Conservation (phyloP, 2,797 vertebrate genomes). For the Tarsius wallacei region DNA sequence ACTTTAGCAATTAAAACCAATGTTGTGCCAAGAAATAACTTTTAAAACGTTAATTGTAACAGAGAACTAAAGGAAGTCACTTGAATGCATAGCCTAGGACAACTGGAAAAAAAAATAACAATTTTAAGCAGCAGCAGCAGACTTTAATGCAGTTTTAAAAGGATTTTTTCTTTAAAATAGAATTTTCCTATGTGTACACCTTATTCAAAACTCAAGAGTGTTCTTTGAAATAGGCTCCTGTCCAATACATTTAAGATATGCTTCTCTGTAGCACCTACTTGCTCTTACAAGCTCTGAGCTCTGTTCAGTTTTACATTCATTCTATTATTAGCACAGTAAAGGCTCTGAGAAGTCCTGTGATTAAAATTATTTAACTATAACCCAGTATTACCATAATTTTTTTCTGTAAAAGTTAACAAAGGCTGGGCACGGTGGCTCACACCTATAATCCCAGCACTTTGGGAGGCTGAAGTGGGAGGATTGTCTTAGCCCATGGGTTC, state of each 20-base stretch:
- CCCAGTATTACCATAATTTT: neutral
- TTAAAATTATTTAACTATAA: constrained; percentile 8
- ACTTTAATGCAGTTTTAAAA: neutral
- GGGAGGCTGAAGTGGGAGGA: too few relatives aligned
- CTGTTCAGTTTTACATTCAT: neutral
- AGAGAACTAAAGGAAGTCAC: neutral
- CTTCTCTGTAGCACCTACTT: neutral
- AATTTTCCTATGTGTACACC: constrained; percentile 4
- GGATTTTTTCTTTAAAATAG: neutral
- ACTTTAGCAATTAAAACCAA: neutral
- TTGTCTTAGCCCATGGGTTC: too few relatives aligned
- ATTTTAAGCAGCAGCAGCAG: constrained; percentile 36
- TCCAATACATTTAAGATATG: neutral
- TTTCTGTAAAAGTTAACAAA: constrained; percentile 49
- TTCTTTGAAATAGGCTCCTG: constrained; percentile 48
- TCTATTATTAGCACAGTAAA: neutral
- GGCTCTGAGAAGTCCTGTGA: neutral
- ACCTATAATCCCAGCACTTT: too few relatives aligned
- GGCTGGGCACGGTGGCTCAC: too few relatives aligned
- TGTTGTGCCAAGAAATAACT: constrained; percentile 16
- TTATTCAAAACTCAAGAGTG: neutral
- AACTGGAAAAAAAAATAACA: neutral
- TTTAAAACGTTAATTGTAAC: neutral
- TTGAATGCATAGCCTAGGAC: neutral
- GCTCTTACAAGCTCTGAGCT: constrained; percentile 14